Evolutionary conservation across 2,797 vertebrate genomes (phyloP).

Genomic region (Alauda arvensis): DNA sequence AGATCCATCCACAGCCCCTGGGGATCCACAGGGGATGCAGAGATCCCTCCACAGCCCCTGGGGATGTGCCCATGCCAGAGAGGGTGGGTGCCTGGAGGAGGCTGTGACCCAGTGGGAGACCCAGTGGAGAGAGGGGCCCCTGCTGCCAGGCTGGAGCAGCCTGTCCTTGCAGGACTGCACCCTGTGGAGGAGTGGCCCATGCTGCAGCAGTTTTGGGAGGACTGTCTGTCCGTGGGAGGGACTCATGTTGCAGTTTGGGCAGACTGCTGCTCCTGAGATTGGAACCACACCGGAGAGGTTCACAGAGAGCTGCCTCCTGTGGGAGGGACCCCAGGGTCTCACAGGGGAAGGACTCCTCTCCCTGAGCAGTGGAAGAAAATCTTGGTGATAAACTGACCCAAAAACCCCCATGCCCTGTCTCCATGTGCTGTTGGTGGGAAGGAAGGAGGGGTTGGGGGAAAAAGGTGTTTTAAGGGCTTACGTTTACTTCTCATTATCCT

Average conservation of each 20-base stretch:
- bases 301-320: fast-evolving
- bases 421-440: background rate
- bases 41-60: background rate
- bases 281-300: background rate
- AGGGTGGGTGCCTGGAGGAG: background rate
- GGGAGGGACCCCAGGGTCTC: background rate
- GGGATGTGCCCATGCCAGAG: background rate
- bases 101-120: background rate
- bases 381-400: background rate
- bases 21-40: background rate
- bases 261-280: background rate
- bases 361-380: background rate
- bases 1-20: background rate
- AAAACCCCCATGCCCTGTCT: background rate
- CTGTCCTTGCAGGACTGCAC: background rate
- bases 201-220: background rate
- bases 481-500: background rate
- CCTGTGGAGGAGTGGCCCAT: background rate
- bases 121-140: too few species aligned
- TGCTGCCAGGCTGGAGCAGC: background rate
- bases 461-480: background rate
- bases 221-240: background rate
- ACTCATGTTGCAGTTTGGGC: background rate
- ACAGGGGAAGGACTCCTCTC: background rate
- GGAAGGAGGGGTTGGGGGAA: background rate